A percentile compares a stretch with the other conserved stretches of the same genome.
Conservation (phyloP, 2,797 vertebrate species). For the Limnodromus scolopaceus region DNA sequence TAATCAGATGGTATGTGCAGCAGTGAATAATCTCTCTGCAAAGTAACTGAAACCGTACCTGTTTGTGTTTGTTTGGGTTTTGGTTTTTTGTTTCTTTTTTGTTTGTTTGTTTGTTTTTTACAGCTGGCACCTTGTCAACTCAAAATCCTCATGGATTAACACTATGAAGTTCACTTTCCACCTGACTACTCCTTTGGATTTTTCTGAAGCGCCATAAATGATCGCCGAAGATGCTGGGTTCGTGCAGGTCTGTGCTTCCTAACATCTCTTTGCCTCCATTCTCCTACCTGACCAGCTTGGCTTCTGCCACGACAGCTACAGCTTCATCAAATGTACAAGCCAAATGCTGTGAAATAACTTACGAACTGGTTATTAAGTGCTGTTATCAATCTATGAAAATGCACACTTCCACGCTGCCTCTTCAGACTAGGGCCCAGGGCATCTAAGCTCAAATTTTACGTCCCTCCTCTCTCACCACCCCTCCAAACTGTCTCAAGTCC, state of each 20-base stretch:
- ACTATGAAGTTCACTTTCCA: neutral
- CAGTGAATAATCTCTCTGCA: neutral
- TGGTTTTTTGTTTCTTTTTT: neutral
- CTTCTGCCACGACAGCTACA: neutral
- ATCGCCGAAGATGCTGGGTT: neutral
- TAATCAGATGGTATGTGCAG: neutral
- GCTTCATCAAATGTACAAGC: neutral
- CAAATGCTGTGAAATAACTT: neutral
- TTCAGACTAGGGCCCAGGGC: rapidly evolving
- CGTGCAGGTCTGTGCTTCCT: neutral
- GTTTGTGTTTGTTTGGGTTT: neutral
- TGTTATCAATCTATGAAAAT: rapidly evolving
- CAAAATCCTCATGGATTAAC: neutral
- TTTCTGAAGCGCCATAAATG: neutral
- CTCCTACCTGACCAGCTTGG: neutral
- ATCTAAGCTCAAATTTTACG: neutral
- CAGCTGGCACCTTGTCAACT: neutral
- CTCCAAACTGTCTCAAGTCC: neutral
- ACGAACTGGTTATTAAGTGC: neutral
- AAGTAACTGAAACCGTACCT: neutral
- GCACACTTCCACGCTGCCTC: neutral
- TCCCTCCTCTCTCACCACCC: neutral
- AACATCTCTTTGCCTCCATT: neutral
- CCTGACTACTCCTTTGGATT: neutral
- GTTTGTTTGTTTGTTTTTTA: neutral